phyloP scores from a whole-genome alignment of 1,140 invertebrate species.

The Orchestia grillus region DNA sequence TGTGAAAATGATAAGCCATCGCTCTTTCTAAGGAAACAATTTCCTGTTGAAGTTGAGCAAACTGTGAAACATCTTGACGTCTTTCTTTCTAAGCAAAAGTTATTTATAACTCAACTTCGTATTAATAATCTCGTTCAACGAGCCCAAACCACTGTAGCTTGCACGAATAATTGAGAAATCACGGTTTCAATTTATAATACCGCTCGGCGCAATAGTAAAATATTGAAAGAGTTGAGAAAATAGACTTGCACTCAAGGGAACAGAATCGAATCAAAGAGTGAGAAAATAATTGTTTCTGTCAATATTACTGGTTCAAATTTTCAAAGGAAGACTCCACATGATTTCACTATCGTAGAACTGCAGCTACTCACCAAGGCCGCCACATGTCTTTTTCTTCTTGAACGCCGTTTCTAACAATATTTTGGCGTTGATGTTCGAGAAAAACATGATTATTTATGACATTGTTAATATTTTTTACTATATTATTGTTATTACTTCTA shows the following conservation, averaged over 20 bases:
- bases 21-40: too few species aligned
- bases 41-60: too few species aligned
- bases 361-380: conserved; percentile 23
- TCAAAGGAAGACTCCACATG: background rate
- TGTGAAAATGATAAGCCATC: too few species aligned
- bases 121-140: too few species aligned
- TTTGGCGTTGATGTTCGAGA: background rate
- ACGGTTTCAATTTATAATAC: too few species aligned
- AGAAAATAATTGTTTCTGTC: background rate
- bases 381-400: conserved; percentile 41
- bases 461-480: background rate
- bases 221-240: background rate
- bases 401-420: background rate
- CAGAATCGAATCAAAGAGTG: background rate
- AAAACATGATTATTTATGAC: background rate
- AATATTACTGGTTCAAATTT: background rate
- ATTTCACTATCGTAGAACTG: background rate
- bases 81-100: too few species aligned
- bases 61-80: too few species aligned
- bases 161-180: too few species aligned
- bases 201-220: background rate
- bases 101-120: too few species aligned
- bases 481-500: background rate
- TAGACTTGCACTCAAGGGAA: background rate
- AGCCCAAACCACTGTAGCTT: too few species aligned